Evolutionary conservation across 2,113 vertebrate species (phyloP), one percentile per base, ranked within the genome.

Genomic region (Stigmatopora nigra): DNA sequence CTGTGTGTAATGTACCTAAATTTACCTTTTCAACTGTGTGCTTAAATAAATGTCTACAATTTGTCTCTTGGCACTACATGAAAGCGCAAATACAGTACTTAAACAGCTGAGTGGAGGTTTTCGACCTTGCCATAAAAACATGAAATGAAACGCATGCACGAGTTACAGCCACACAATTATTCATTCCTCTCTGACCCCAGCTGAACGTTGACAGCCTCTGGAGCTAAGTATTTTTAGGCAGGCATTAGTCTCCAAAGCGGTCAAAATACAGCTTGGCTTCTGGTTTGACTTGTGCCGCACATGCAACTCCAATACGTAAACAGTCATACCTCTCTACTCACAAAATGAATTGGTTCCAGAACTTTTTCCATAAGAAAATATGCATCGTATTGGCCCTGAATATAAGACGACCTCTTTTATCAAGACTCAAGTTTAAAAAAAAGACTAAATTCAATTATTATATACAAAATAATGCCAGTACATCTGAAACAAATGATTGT

Each of bases 201-300:
- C 78, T 81, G 68, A 84, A 86, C 79, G 87, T 71, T 75, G 81
- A 87, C 79, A 74, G 70, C 82, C 84, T 78, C 55, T 1, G 66
- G 72, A 82, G 81, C 64, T 17, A 55, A 44, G 67, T 90, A 91
- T 90, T 89, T 91, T 91, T 88, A 88, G 87, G 65, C 68, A 71
- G 74, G 70, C 68, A 68, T 81, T 87, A 72, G 82, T 78, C 78
- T 82, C 82, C 80, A 85, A 89, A 78, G 15, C 5, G 19, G n/a
- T 75, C 71, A 85, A 84, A 90, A 85, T 89, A 88, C 72, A 87
- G 78, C 84, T 70, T 71, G 77, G 72, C 81, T 78, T 22, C 71
- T 70, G 69, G 76, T 69, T 73, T 77, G 74, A 52, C 71, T 76
- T 31, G 1, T 61, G 51, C 65, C 64, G 48, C 63, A 31, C 59